phyloP scores from a whole-genome alignment of 2,797 vertebrate species.

The Ceryle rudis region DNA sequence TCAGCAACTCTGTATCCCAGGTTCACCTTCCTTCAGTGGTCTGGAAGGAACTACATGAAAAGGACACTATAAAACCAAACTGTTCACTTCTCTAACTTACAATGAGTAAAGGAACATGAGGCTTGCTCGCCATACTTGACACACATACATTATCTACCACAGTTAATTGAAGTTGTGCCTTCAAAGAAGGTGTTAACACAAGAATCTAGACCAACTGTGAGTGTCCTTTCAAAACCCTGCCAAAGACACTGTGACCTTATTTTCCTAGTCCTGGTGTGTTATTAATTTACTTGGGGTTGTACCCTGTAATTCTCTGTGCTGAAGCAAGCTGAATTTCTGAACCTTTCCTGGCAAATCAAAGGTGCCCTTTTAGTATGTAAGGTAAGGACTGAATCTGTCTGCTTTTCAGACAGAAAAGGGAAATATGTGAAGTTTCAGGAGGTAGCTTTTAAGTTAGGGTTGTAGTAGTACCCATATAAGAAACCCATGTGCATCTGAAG shows the following conservation, averaged over 20 bases:
- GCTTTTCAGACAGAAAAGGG: background rate
- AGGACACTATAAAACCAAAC: background rate
- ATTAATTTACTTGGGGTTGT: slow-evolving; percentile 61
- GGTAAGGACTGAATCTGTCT: background rate
- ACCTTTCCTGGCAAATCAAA: slow-evolving; percentile 33
- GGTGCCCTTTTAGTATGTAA: slow-evolving; percentile 30
- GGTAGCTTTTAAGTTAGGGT: background rate
- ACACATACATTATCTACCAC: background rate
- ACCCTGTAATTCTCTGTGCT: slow-evolving; percentile 63
- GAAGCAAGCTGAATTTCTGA: slow-evolving; percentile 64
- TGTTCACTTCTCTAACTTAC: background rate
- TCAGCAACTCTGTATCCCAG: background rate
- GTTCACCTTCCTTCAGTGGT: background rate
- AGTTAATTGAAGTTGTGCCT: background rate
- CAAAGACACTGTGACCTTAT: slow-evolving; percentile 60
- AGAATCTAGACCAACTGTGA: background rate
- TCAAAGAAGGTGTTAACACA: slow-evolving; percentile 16
- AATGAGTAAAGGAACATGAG: background rate
- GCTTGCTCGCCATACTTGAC: background rate
- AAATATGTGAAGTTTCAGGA: background rate
- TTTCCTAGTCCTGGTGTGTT: slow-evolving; percentile 23
- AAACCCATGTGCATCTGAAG: background rate
- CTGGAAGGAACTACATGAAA: background rate
- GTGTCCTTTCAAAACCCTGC: background rate
- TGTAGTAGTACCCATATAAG: background rate